Conservation (phyloP, 2,797 vertebrate species). For the Oryzias dopingdopingensis region DNA sequence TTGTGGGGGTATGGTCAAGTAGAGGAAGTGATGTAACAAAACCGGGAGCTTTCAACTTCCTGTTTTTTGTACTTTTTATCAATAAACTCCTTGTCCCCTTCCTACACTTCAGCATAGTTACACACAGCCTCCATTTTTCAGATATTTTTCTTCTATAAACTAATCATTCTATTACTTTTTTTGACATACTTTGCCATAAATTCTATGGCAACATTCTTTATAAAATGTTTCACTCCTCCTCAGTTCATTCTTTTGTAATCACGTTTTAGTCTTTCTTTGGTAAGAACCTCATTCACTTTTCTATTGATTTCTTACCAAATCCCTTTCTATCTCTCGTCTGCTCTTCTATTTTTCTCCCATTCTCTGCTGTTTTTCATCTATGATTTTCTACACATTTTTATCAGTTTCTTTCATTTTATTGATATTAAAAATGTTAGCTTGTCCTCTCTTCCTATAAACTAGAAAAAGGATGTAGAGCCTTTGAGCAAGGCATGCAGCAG, state of each 20-base stretch:
- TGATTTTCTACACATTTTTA: neutral
- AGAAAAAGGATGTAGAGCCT: constrained; percentile 8
- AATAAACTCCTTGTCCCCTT: neutral
- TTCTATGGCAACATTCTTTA: neutral
- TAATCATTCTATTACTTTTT: neutral
- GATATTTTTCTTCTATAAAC: neutral
- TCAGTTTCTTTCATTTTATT: neutral
- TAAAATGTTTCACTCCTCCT: neutral
- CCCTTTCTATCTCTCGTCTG: neutral
- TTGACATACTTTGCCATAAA: neutral
- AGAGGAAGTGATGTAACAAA: constrained; percentile 56
- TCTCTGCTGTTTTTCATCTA: neutral
- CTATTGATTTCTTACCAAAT: neutral
- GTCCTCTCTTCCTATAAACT: neutral
- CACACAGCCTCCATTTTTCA: neutral
- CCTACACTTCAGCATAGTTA: neutral
- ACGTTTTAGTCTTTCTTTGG: neutral
- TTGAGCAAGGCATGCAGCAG: constrained; percentile 39
- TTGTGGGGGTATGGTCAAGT: constrained; percentile 7
- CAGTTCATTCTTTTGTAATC: too few species aligned
- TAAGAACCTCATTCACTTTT: neutral
- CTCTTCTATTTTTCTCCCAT: too few species aligned
- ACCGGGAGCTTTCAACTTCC: constrained; percentile 49
- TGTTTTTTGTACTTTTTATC: constrained; percentile 41
- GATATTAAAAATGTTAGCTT: neutral